Evolutionary conservation across 1,140 invertebrate genomes (phyloP).

Genomic region (Drosophila micromelanica): DNA sequence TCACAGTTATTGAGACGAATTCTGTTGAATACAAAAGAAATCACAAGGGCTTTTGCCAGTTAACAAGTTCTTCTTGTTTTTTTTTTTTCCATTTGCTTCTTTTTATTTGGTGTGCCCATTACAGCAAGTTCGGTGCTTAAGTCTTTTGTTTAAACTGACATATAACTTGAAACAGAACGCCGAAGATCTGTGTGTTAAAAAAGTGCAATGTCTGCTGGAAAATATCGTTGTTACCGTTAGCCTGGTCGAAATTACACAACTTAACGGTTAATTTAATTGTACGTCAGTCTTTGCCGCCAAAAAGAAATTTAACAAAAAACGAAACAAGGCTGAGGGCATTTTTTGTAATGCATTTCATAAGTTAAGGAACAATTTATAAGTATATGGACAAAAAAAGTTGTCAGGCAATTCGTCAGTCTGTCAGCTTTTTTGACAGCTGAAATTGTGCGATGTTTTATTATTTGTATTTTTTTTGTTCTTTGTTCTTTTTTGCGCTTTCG

Average conservation of each 20-base stretch:
- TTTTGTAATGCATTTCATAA: conserved; percentile 25
- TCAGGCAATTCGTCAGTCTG: conserved; percentile 46
- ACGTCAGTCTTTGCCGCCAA: background rate
- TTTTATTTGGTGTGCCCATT: conserved; percentile 25
- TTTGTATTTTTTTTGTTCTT: conserved; percentile 5
- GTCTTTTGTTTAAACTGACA: conserved; percentile 39
- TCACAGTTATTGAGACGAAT: conserved; percentile 33
- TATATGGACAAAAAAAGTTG: conserved; percentile 13
- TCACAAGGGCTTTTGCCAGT: conserved; percentile 30
- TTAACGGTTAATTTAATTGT: conserved; percentile 55
- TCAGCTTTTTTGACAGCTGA: conserved; percentile 48
- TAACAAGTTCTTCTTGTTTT: conserved; percentile 13
- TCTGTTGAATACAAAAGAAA: conserved; percentile 17
- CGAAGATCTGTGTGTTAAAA: conserved; percentile 26
- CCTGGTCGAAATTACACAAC: conserved; percentile 39
- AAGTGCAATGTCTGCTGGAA: conserved; percentile 31
- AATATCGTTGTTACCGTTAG: conserved; percentile 30
- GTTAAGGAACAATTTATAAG: conserved; percentile 3
- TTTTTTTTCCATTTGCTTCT: background rate
- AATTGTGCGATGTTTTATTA: conserved; percentile 23
- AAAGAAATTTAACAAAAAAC: conserved; percentile 9
- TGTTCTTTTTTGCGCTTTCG: conserved; percentile 13
- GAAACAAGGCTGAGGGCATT: conserved; percentile 25
- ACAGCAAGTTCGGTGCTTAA: conserved; percentile 45
- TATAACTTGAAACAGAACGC: conserved; percentile 22